Conservation (phyloP, 2,113 vertebrate species). For the Corythornis madagascariensis region DNA sequence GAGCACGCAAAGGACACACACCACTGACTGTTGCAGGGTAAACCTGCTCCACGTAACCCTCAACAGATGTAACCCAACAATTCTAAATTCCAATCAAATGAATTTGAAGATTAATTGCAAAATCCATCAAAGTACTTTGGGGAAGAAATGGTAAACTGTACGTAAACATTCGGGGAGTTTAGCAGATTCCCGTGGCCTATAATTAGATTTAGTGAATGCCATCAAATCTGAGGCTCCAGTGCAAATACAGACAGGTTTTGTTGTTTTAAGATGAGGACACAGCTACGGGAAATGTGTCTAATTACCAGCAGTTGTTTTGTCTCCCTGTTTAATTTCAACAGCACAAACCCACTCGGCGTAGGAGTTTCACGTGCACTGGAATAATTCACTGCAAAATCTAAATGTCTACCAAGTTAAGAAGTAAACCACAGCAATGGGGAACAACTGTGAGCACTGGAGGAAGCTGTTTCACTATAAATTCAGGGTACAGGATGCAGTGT, state of each 20-base stretch:
- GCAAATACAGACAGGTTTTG: constrained; percentile 12
- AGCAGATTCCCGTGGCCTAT: neutral
- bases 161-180: neutral
- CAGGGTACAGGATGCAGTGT: neutral
- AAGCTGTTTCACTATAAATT: neutral
- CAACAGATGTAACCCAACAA: constrained; percentile 29
- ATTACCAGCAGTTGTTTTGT: constrained; percentile 51
- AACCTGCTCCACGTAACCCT: neutral
- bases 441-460: neutral
- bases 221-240: neutral
- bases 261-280: constrained; percentile 25
- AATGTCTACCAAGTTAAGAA: neutral
- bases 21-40: neutral
- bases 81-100: constrained; percentile 37
- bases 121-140: constrained; percentile 35
- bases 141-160: neutral
- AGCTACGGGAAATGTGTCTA: constrained; percentile 49
- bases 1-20: neutral
- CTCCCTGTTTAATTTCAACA: constrained; percentile 33
- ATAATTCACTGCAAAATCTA: constrained; percentile 35
- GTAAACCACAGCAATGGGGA: neutral
- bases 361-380: neutral
- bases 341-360: constrained; percentile 32
- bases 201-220: constrained; percentile 35
- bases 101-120: constrained; percentile 62